These are phyloP conservation scores for Amphipoea lucens DNA, from an alignment of 2,888 invertebrate species.

Conservation along the genomic window DNA sequence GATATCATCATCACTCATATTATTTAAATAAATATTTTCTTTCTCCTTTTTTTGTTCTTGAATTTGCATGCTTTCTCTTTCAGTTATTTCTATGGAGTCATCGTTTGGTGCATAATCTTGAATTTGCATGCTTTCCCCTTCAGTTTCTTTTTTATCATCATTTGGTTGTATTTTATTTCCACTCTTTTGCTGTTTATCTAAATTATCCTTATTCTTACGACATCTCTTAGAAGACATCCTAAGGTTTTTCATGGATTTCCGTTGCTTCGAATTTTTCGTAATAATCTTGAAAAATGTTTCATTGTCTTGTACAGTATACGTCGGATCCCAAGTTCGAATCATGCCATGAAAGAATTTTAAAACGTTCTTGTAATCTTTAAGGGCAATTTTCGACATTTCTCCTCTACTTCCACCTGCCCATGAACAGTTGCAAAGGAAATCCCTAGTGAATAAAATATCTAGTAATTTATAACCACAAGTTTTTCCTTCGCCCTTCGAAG, in stretches of 20 bases:
- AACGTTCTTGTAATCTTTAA: no score
- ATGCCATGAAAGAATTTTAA: slow-evolving; percentile 6
- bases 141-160: not conserved
- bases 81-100: no score
- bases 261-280: no score
- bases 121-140: not conserved
- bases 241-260: no score
- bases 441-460: slow-evolving; percentile 13
- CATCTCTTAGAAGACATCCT: no score
- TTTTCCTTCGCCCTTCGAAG: slow-evolving; percentile 45
- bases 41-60: no score
- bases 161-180: not conserved
- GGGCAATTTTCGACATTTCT: slow-evolving; percentile 1
- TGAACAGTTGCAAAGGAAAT: slow-evolving; percentile 31
- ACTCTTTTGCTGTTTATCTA: not conserved
- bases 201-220: no score
- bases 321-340: slow-evolving; percentile 5
- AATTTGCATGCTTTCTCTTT: no score
- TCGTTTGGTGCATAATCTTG: not conserved
- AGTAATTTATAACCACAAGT: slow-evolving; percentile 30
- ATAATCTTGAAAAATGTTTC: no score
- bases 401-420: slow-evolving; percentile 23
- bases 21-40: no score
- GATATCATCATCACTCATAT: no score
- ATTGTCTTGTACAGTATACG: not conserved